Evolutionary conservation across 2,113 vertebrate genomes (phyloP), one percentile per base, ranked within the genome.

Genomic region (Nematolebias whitei): DNA sequence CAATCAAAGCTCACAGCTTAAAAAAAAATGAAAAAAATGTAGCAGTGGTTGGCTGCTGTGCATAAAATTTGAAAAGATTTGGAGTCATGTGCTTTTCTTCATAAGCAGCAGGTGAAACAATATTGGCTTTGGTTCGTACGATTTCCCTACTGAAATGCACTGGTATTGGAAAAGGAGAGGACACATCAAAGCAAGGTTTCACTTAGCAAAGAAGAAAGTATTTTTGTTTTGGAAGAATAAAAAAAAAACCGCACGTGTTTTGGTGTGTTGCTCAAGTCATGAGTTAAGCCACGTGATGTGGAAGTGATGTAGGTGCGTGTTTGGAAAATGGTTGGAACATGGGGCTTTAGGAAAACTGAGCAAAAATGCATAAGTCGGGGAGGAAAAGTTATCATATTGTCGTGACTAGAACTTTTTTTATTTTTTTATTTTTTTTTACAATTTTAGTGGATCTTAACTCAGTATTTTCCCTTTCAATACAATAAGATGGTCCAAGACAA

Each of bases 81-180:
- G 39, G 51, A 53, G 53, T 63, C 71, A 43, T 86, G 78, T 61
- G 54, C 85, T 73, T 78, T 73, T 41, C 51, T 48, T 81, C 64
- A 47, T 13, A 8, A 48, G 53, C 51, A 80, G 77, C 89, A 91
- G 89, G 89, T 92, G 87, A 72, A 88, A 88, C 77, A 90, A 91
- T 91, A 91, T 91, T 91, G 80, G 85, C 75, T 87, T 91, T 89
- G 77, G 72, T 89, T 90, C 82, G 84, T 82, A 57, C 73, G 71
- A 86, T 87, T 83, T 87, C 77, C 73, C 79, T 35, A 57, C 41
- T 63, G 72, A 32, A 73, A 64, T 24, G 2, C 68, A 70, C 62
- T 69, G 63, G 52, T 50, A 52, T 35, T 62, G 64, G 50, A 58
- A 54, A 48, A 47, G 7, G 32, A 35, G 16, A 54, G 41, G 38